Percentiles rank a stretch among this genome's conserved stretches.
Conservation (phyloP, 2,113 vertebrate species). For the Poeciliopsis prolifica region DNA sequence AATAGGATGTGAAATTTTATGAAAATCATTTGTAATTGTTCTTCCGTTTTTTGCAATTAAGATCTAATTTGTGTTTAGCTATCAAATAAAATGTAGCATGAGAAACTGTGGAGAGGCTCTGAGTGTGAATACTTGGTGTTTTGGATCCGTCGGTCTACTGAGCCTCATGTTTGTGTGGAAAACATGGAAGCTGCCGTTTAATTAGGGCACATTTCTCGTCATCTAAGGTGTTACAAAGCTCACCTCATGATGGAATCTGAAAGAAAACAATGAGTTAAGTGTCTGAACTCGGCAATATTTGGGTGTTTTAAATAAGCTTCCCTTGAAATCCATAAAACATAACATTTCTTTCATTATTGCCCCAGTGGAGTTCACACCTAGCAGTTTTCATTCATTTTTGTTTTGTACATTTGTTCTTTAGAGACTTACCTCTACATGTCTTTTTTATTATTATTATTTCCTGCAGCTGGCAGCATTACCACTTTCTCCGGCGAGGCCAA, state of each 20-base stretch:
- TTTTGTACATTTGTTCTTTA: background rate
- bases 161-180: background rate
- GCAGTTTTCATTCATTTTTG: background rate
- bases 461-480: slow-evolving; percentile 89
- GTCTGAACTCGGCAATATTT: slow-evolving; percentile 12
- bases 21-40: background rate
- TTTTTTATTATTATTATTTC: slow-evolving; percentile 29
- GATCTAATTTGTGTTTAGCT: too few species aligned
- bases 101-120: background rate
- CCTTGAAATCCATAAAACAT: slow-evolving; percentile 14
- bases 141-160: background rate
- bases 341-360: slow-evolving; percentile 3
- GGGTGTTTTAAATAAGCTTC: background rate
- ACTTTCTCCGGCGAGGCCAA: slow-evolving; percentile 96
- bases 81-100: background rate
- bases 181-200: background rate
- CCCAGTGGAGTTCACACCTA: slow-evolving; percentile 9
- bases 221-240: background rate
- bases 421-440: background rate
- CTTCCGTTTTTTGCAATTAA: too few species aligned
- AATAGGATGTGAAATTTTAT: background rate
- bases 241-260: slow-evolving; percentile 7
- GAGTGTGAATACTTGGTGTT: background rate
- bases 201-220: background rate
- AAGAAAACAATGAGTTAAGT: slow-evolving; percentile 10